A percentile compares a stretch with the other conserved stretches of the same genome.
Evolutionary conservation across 2,113 vertebrate species (phyloP).

Genomic region (Poicephalus meyeri): DNA sequence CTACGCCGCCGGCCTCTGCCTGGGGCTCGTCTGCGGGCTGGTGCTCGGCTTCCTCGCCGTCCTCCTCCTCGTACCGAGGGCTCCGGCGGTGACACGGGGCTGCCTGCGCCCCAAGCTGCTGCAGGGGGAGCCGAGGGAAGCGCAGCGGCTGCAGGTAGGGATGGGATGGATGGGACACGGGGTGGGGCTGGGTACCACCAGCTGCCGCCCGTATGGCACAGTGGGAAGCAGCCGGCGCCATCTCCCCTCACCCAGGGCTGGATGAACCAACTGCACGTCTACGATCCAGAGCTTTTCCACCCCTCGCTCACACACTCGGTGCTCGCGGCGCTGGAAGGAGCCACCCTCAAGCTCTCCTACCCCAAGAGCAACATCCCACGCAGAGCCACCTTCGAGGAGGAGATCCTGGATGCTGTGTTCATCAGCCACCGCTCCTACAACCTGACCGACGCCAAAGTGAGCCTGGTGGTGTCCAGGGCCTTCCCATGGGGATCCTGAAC

Average conservation of each 20-base stretch:
- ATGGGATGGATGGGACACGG: not conserved
- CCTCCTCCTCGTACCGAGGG: conserved; percentile 69
- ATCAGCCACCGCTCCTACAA: conserved; percentile 76
- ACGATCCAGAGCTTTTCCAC: conserved; percentile 83
- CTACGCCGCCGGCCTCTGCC: conserved; percentile 82
- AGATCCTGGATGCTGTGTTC: conserved; percentile 68
- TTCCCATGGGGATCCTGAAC: rapidly evolving
- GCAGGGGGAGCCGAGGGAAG: conserved; percentile 16
- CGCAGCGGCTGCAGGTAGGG: conserved; percentile 74
- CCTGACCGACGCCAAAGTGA: conserved; percentile 81
- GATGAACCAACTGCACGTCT: conserved; percentile 85
- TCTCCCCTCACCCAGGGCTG: conserved; percentile 77
- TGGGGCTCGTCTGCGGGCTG: conserved; percentile 83
- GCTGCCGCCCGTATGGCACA: not conserved
- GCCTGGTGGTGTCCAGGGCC: not conserved
- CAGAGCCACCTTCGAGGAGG: conserved; percentile 79
- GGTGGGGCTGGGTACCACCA: not conserved
- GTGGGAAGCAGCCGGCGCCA: not conserved
- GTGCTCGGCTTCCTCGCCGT: conserved; percentile 82
- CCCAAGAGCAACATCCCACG: conserved; percentile 80
- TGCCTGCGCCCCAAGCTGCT: not conserved
- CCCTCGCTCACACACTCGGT: conserved; percentile 82
- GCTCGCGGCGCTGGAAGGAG: conserved; percentile 79
- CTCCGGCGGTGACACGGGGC: not conserved
- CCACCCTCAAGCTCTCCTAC: conserved; percentile 80